Conservation (phyloP, 2,113 vertebrate genomes). For the Seriola dumerili region DNA sequence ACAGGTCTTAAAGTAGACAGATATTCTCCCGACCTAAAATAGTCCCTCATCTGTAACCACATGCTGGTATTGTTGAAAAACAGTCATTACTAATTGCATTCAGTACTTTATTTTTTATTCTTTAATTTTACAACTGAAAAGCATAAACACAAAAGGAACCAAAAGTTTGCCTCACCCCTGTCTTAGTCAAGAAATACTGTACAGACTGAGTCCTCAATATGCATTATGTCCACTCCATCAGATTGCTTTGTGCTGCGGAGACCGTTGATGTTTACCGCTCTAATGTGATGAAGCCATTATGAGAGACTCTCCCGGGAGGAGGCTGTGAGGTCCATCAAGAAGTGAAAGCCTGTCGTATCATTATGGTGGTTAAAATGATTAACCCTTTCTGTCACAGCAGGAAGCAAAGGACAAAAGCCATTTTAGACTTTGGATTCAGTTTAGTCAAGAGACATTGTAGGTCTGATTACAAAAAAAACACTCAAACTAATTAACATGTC, state of each 20-base stretch:
- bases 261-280: constrained; percentile 26
- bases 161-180: no score
- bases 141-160: not conserved
- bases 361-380: constrained; percentile 17
- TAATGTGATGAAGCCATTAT: constrained; percentile 56
- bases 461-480: not conserved
- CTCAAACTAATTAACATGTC: not conserved
- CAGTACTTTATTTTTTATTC: not conserved
- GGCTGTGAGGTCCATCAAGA: constrained; percentile 19
- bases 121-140: not conserved
- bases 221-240: constrained; percentile 45
- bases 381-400: constrained; percentile 13
- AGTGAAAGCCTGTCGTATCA: constrained; percentile 39
- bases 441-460: not conserved
- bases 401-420: not conserved
- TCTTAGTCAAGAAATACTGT: not conserved
- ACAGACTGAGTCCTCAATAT: constrained; percentile 14
- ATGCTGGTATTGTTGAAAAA: not conserved
- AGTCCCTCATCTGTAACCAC: not conserved
- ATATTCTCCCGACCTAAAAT: not conserved
- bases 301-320: constrained; percentile 11
- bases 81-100: not conserved
- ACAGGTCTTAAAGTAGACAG: not conserved
- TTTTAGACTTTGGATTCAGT: not conserved
- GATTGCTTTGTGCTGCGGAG: constrained; percentile 48